phyloP scores from a whole-genome alignment of 2,888 invertebrate genomes.

The Teinopalpus imperialis region DNA sequence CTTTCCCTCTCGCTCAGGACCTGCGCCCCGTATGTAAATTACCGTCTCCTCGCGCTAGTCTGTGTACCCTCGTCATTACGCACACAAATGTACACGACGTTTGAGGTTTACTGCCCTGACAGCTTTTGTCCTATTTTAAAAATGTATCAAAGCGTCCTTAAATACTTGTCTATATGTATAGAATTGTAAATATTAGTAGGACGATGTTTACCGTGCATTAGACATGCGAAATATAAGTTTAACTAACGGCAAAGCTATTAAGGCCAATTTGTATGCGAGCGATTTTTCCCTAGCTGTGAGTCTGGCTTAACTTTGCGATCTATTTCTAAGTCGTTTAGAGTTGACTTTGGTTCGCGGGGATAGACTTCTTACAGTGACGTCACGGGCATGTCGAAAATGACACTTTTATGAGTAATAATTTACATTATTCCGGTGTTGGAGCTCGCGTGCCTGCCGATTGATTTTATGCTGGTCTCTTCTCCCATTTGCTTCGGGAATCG shows the following conservation, averaged over 20 bases:
- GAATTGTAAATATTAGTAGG: neutral
- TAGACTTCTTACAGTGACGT: constrained; percentile 62
- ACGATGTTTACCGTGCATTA: constrained; percentile 33
- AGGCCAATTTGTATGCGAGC: constrained; percentile 61
- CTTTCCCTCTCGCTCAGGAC: constrained; percentile 51
- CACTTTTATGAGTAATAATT: constrained; percentile 81
- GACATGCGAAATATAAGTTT: constrained; percentile 58
- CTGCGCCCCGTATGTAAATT: constrained; percentile 78
- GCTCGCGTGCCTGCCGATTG: constrained; percentile 78
- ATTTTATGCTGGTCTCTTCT: constrained; percentile 78
- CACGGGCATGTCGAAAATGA: constrained; percentile 78
- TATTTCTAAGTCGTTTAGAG: constrained; percentile 36
- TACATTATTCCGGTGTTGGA: constrained; percentile 78
- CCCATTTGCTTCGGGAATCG: constrained; percentile 76
- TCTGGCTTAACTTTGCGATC: constrained; percentile 38
- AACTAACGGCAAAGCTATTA: constrained; percentile 69
- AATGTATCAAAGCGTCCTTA: constrained; percentile 64
- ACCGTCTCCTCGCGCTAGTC: constrained; percentile 71
- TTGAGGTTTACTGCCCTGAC: constrained; percentile 78
- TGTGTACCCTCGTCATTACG: constrained; percentile 55
- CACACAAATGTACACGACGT: constrained; percentile 49
- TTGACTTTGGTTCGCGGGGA: constrained; percentile 38
- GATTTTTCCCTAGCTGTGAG: constrained; percentile 46
- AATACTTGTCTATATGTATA: constrained; percentile 4
- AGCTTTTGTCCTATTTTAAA: constrained; percentile 78